Evolutionary conservation across 2,797 vertebrate species (phyloP), one percentile per base, ranked within the genome.

Genomic region (Diplodus puntazzo): DNA sequence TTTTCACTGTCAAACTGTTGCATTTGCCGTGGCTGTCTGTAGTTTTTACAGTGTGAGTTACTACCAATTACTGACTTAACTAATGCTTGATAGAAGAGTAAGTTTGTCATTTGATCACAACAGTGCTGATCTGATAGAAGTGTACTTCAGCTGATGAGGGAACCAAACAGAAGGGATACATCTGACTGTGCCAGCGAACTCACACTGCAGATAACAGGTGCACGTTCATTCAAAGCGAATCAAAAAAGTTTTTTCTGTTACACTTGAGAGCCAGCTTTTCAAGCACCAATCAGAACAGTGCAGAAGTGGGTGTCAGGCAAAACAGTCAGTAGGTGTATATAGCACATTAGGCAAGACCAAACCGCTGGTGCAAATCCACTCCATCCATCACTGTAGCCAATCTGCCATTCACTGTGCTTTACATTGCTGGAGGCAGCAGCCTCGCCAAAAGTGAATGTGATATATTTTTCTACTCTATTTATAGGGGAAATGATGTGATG

Each of bases 391-490:
- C 25, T 18, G 65, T 8, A 76, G 55, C 55, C 21, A 76, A 58
- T 68, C 65, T 86, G 81, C 67, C 85, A 74, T 72, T 63, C 80
- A 11, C 78, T 52, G 68, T 23, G 86, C 85, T 86, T 87, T 84
- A 80, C 80, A 88, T 83, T 73, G 84, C 59, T 64, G 66, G 13
- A 5, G 63, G 59, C 42, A 54, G 53, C 50, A 54, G 53, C 50
- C 82, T 77, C 70, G 27, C 89, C 82, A 89, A 61, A 87, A 86
- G 81, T 63, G 69, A 87, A 88, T 30, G 77, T 3, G 85, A 89
- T 85, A 84, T 84, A 88, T 83, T 68, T 54, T 70, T 59, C 80
- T 55, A 39, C 57, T 85, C 88, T 92, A 90, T 89, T 89, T 81
- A 87, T 89, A 90, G 73, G 11, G 30, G 13, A 27, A 57, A 64